Percentiles rank a stretch among this genome's conserved stretches.
phyloP scores from a whole-genome alignment of 1,140 invertebrate genomes.

The Drosophila truncata region DNA sequence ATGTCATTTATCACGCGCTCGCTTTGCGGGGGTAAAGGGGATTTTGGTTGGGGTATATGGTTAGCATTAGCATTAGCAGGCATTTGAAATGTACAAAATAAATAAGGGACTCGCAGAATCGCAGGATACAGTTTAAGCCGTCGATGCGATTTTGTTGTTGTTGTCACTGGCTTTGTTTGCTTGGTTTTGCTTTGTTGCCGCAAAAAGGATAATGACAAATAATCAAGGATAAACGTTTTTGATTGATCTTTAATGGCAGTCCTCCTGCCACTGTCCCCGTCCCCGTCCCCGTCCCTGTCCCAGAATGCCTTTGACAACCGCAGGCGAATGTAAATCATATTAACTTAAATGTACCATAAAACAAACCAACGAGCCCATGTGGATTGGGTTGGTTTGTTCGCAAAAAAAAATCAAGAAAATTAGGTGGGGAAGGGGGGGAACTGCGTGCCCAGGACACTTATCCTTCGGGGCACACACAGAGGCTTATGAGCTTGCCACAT shows the following conservation, averaged over 20 bases:
- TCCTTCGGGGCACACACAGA: slow-evolving; percentile 42
- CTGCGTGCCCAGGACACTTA: slow-evolving; percentile 57
- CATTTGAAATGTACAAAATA: slow-evolving; percentile 80
- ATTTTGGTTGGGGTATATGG: slow-evolving; percentile 6
- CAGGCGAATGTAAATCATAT: slow-evolving; percentile 80
- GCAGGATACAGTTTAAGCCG: slow-evolving; percentile 48
- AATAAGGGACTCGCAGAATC: slow-evolving; percentile 57
- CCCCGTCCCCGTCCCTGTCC: too few species aligned
- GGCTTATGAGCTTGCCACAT: slow-evolving; percentile 51
- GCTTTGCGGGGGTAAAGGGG: slow-evolving; percentile 19
- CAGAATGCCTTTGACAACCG: slow-evolving; percentile 64
- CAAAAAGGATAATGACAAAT: slow-evolving; percentile 84
- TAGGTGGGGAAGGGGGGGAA: too few species aligned
- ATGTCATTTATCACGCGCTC: slow-evolving; percentile 80
- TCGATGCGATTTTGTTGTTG: slow-evolving; percentile 43
- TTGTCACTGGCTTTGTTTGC: slow-evolving; percentile 50
- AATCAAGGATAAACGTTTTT: slow-evolving; percentile 84
- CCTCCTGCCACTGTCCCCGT: background rate
- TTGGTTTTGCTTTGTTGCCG: slow-evolving; percentile 51
- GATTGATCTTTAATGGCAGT: slow-evolving; percentile 84
- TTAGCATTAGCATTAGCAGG: slow-evolving; percentile 53
- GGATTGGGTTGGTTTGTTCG: slow-evolving; percentile 40
- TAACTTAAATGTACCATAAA: slow-evolving; percentile 79
- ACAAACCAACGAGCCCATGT: slow-evolving; percentile 51
- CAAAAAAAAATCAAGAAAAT: slow-evolving; percentile 1